These are phyloP conservation scores for Euplexia lucipara DNA, from an alignment of 2,888 invertebrate genomes.

Conservation along the genomic window DNA sequence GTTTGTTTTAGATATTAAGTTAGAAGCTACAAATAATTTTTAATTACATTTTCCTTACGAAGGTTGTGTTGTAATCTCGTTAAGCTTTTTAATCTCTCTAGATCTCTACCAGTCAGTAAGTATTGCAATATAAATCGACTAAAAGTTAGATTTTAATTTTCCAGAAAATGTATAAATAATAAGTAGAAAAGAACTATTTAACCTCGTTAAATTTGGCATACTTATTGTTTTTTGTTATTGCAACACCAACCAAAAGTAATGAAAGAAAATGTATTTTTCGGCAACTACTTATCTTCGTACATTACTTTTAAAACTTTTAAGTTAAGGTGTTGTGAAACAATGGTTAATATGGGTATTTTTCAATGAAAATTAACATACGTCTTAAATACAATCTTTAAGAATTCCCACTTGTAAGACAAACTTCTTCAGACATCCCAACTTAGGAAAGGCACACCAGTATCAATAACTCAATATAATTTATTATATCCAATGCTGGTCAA, in stretches of 20 bases:
- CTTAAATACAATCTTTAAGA: neutral
- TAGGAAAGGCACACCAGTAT: neutral
- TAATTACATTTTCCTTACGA: slow-evolving; percentile 43
- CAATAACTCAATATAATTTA: neutral
- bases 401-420: slow-evolving; percentile 3
- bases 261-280: neutral
- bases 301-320: slow-evolving; percentile 1
- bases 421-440: neutral
- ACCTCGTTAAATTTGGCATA: slow-evolving; percentile 24
- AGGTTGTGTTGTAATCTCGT: slow-evolving; percentile 53
- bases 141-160: neutral
- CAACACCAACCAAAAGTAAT: slow-evolving; percentile 8
- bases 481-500: neutral
- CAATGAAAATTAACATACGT: neutral
- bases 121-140: slow-evolving; percentile 28
- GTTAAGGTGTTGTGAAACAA: neutral
- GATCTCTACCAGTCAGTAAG: slow-evolving; percentile 18
- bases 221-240: slow-evolving; percentile 27
- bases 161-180: slow-evolving; percentile 5
- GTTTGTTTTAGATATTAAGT: slow-evolving; percentile 33
- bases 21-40: slow-evolving; percentile 30
- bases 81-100: slow-evolving; percentile 28
- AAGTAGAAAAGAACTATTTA: slow-evolving; percentile 4
- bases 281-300: slow-evolving; percentile 23
- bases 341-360: neutral